These are phyloP conservation scores for Rhodinocichla rosea DNA, from an alignment of 2,113 vertebrate species.

Conservation along the genomic window DNA sequence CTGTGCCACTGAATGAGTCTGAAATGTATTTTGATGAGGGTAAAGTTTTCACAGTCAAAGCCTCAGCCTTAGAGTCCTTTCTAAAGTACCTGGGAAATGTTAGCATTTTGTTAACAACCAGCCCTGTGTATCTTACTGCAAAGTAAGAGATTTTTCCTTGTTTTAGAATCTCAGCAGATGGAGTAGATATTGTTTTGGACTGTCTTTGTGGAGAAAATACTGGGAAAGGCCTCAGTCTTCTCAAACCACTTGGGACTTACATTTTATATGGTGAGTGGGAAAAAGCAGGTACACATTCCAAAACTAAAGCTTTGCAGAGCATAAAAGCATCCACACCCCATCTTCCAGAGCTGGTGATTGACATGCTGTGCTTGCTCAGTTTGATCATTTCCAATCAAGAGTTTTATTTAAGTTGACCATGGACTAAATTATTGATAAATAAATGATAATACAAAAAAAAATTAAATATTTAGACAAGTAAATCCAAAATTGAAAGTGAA, in stretches of 20 bases:
- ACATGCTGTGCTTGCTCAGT: not conserved
- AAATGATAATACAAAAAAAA: not conserved
- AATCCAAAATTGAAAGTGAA: not conserved
- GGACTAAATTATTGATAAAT: not conserved
- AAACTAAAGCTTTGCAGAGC: not conserved
- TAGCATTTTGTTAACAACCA: not conserved
- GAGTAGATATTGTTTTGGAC: constrained; percentile 95
- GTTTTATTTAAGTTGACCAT: not conserved
- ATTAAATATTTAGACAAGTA: not conserved
- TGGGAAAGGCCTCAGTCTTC: constrained; percentile 91
- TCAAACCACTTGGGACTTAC: constrained; percentile 95
- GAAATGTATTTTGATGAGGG: not conserved
- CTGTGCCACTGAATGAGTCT: not conserved
- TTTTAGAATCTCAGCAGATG: constrained; percentile 90
- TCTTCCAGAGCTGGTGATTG: not conserved
- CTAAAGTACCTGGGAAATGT: not conserved
- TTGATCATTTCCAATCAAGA: not conserved
- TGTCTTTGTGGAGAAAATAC: constrained; percentile 97
- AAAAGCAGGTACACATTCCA: not conserved
- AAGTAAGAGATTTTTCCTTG: not conserved
- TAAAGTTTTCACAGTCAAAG: not conserved
- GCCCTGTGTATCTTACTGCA: not conserved
- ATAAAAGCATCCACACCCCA: not conserved
- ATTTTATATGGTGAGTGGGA: constrained; percentile 91
- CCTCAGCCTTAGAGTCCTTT: not conserved